Percentiles rank a stretch among this genome's conserved stretches.
These are phyloP conservation scores for Phorcus lineatus DNA, from an alignment of 2,888 invertebrate species.

Conservation along the genomic window DNA sequence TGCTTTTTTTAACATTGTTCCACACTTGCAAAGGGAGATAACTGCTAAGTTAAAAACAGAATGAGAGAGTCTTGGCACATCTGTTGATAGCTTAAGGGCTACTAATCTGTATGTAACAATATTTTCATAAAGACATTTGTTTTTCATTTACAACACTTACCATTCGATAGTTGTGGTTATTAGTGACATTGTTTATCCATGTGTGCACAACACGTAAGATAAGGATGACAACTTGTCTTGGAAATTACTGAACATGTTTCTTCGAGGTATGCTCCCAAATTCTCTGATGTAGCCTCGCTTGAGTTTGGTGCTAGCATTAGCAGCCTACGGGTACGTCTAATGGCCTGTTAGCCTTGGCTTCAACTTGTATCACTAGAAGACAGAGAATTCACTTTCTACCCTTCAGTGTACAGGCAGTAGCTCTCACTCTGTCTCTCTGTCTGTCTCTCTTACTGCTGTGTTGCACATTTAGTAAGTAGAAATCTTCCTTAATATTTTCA, in stretches of 20 bases:
- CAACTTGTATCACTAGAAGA: not conserved
- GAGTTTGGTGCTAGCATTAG: not conserved
- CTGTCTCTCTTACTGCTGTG: not conserved
- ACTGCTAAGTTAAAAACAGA: not conserved
- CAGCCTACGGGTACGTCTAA: constrained; percentile 1
- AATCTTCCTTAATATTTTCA: no score
- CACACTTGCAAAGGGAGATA: not conserved
- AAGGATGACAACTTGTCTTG: not conserved
- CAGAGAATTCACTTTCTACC: no score
- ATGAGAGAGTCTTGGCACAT: not conserved
- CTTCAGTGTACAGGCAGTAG: not conserved
- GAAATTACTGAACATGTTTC: constrained; percentile 7
- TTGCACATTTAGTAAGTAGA: no score
- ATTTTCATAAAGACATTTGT: no score
- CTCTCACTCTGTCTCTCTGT: constrained; percentile 7
- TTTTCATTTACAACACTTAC: no score
- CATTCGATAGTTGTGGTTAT: no score
- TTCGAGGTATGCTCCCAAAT: not conserved
- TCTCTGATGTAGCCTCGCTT: not conserved
- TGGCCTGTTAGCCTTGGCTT: constrained; percentile 18
- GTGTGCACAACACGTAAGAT: no score
- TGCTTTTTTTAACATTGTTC: not conserved
- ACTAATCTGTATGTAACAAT: not conserved
- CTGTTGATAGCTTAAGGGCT: not conserved
- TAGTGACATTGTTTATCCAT: no score